Conservation (phyloP, 2,113 vertebrate species). For the Bubo bubo region DNA sequence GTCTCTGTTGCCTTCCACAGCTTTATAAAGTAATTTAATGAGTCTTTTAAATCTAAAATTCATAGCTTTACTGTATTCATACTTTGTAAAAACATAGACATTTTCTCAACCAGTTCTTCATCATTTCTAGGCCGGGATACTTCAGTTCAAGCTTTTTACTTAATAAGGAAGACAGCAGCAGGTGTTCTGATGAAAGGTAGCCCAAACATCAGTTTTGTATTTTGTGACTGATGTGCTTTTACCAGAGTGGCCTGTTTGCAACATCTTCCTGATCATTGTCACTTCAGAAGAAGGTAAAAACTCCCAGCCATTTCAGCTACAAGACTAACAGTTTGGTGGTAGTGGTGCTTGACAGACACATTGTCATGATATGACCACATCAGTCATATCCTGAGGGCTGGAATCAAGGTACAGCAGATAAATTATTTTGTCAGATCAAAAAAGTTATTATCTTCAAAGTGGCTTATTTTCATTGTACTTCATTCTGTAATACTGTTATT, state of each 20-base stretch:
- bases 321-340: background rate
- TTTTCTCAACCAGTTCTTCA: background rate
- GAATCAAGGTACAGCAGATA: background rate
- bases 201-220: background rate
- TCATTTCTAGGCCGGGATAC: background rate
- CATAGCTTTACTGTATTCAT: background rate
- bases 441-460: background rate
- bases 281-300: background rate
- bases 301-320: background rate
- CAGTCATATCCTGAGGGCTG: background rate
- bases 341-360: background rate
- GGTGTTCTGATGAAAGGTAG: background rate
- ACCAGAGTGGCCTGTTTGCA: background rate
- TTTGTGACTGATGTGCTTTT: background rate
- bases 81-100: background rate
- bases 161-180: accelerated
- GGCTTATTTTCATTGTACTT: background rate
- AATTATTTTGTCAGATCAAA: background rate
- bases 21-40: background rate
- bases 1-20: background rate
- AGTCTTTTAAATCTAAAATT: background rate
- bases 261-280: background rate
- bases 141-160: background rate
- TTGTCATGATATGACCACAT: background rate
- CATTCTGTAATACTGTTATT: background rate